phyloP scores from a whole-genome alignment of 2,113 vertebrate genomes.

The Saguinus imperator region DNA sequence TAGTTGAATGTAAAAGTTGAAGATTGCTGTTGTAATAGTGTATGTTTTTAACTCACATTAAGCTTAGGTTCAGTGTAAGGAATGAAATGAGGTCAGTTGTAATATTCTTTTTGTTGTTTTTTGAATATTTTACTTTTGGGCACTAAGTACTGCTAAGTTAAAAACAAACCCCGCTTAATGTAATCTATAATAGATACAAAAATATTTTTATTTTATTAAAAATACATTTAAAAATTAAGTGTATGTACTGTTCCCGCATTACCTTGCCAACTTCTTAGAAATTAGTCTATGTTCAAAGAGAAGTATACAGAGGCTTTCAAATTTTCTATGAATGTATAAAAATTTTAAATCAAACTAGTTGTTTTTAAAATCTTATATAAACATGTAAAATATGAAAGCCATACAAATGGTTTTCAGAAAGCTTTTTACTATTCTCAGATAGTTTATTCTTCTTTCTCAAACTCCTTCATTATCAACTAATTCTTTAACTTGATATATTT shows the following conservation, averaged over 20 bases:
- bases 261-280: not conserved
- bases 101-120: constrained; percentile 17
- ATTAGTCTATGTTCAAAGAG: constrained; percentile 42
- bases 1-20: constrained; percentile 13
- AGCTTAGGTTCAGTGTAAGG: not conserved
- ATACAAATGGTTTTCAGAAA: not conserved
- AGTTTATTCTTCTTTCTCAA: constrained; percentile 30
- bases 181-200: not conserved
- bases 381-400: not conserved
- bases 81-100: not conserved
- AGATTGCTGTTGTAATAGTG: not conserved
- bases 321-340: not conserved
- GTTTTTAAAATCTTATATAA: constrained; percentile 41
- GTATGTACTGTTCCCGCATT: not conserved
- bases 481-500: constrained; percentile 37
- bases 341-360: not conserved
- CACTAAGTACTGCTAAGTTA: not conserved
- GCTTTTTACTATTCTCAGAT: not conserved
- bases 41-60: constrained; percentile 4
- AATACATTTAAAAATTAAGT: constrained; percentile 31
- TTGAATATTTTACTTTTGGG: constrained; percentile 24
- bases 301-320: constrained; percentile 4
- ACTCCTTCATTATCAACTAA: constrained; percentile 16
- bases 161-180: not conserved
- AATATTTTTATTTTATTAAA: constrained; percentile 45